phyloP scores from a whole-genome alignment of 92 coral and sea anemone species.

The Anthopleura xanthogrammica region DNA sequence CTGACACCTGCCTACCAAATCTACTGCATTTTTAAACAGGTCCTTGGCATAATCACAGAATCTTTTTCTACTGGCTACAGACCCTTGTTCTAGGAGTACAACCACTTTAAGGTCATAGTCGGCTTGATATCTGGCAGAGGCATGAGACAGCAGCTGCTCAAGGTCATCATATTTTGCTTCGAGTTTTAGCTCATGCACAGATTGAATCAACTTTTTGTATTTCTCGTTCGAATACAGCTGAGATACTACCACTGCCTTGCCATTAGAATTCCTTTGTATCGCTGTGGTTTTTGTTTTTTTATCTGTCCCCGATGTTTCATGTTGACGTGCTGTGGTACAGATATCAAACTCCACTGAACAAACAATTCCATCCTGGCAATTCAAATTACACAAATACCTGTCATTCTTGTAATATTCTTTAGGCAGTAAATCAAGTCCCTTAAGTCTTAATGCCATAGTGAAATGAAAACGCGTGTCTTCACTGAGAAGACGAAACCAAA shows the following conservation, averaged over 20 bases:
- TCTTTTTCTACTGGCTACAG: slow-evolving; percentile 68
- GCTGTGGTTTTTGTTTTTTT: slow-evolving; percentile 13
- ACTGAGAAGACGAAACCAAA: slow-evolving; percentile 94
- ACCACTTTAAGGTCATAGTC: slow-evolving; percentile 73
- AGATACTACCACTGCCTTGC: background rate
- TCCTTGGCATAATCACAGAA: slow-evolving; percentile 68
- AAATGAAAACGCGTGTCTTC: slow-evolving; percentile 72
- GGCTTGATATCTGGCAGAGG: slow-evolving; percentile 45
- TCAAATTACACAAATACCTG: slow-evolving; percentile 20
- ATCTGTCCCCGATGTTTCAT: slow-evolving; percentile 13
- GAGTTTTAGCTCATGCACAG: slow-evolving; percentile 58
- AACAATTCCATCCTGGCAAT: slow-evolving; percentile 52
- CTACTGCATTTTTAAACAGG: slow-evolving; percentile 82
- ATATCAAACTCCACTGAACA: slow-evolving; percentile 76
- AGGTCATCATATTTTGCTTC: slow-evolving; percentile 60
- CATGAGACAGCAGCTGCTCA: slow-evolving; percentile 53
- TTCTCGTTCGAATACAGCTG: slow-evolving; percentile 63
- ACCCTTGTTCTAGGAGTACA: slow-evolving; percentile 79
- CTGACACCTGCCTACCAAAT: slow-evolving; percentile 60
- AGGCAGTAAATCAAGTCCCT: slow-evolving; percentile 37
- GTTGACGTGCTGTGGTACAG: slow-evolving; percentile 24
- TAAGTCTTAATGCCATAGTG: slow-evolving; percentile 62
- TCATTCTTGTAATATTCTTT: slow-evolving; percentile 46
- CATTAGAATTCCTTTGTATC: slow-evolving; percentile 9
- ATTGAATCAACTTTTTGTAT: slow-evolving; percentile 58